Base-by-base conservation (phyloP, 2,113 vertebrate genomes). In the Ammospiza caudacuta region DNA sequence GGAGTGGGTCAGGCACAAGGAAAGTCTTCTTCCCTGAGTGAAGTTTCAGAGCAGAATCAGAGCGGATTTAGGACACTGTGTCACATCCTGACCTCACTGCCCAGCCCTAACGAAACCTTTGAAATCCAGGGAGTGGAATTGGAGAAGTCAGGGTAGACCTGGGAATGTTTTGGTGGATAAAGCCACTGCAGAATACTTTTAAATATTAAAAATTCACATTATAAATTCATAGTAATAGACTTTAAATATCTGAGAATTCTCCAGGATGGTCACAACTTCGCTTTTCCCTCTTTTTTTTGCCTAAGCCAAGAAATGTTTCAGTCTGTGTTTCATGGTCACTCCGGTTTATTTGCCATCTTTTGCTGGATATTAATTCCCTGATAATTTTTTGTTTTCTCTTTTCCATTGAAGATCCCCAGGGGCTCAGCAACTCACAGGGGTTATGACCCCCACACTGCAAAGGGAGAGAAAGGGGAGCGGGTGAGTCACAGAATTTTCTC, bases 391-490 rank as follows among this genome's bases (percentile, higher is more conserved):
- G 37, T 37, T 83, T 73, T 49, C 22, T 87, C 61, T 92, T 86
- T 78, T 43, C 23, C 5, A 15, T 69, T 43, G 54, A 70, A 97
- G 91, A 37, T 8, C 95, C 82, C 94, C 37, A 83, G 98, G 95
- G 97, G 67, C 61, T 97, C 98, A 29, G 95, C 95, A 37, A 90
- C 96, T 83, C 98, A 79, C 28, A 86, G 96, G 5, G 95, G 94
- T 15, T 98, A 90, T 15, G 97, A 98, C 47, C 98, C 97, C 10
- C 98, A 98, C 46, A 64, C 91, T 15, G 37, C 89, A 19, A 99
- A 99, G 96, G 99, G 99, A 72, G 98, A 99, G 78, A 98, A 95
- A 81, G 99, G 99, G 92, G 98, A 99, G 84, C 94, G 96, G 96
- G 99, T 99, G 93, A 98, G 98, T 96, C 37, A 4, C 15, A 2